These are phyloP conservation scores for Sarcophaga caerulescens DNA, from an alignment of 2,888 invertebrate species.

Conservation along the genomic window DNA sequence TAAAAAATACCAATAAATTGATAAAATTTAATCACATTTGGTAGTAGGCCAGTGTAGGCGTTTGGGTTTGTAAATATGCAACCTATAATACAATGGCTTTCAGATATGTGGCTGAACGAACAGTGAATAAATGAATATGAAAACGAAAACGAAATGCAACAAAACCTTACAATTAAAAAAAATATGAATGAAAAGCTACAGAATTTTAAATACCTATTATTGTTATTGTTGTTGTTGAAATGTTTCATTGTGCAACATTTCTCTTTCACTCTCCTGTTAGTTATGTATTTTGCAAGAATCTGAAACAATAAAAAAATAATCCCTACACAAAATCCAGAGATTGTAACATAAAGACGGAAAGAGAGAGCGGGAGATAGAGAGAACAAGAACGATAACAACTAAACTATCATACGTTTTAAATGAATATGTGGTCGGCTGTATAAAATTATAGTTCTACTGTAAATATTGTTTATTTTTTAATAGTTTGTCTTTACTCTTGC, in stretches of 20 bases:
- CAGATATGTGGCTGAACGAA: conserved; percentile 26
- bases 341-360: background rate
- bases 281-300: no score
- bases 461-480: background rate
- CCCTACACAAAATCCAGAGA: background rate
- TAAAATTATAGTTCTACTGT: background rate
- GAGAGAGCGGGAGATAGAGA: background rate
- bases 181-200: conserved; percentile 35
- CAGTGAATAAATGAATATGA: conserved; percentile 15
- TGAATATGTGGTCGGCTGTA: background rate
- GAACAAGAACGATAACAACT: background rate
- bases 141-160: conserved; percentile 3
- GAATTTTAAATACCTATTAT: conserved; percentile 24
- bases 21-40: no score
- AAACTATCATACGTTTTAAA: no score
- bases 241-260: conserved; percentile 11
- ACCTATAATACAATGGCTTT: background rate
- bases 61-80: background rate
- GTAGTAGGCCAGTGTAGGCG: background rate
- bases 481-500: background rate
- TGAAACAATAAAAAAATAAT: background rate
- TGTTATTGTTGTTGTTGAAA: conserved; percentile 1
- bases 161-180: background rate
- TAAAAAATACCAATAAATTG: no score
- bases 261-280: no score